These are phyloP conservation scores for Hippoglossus hippoglossus DNA, from an alignment of 2,797 vertebrate genomes.

Conservation along the genomic window DNA sequence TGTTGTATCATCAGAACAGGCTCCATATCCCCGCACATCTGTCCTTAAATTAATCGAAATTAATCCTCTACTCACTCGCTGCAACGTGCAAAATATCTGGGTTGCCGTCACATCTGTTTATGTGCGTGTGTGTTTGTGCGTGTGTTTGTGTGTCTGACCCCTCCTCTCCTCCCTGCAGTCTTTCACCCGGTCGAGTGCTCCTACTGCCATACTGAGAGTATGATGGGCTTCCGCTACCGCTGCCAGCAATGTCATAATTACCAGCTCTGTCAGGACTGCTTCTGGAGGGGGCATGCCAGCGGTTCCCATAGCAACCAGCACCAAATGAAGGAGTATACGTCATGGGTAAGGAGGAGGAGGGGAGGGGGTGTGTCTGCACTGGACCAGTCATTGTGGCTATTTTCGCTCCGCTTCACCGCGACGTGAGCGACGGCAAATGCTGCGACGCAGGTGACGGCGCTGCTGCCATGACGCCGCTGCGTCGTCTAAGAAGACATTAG, in stretches of 20 bases:
- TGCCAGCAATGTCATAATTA: slow-evolving; percentile 99
- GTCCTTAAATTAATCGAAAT: slow-evolving; percentile 49
- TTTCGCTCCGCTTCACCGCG: slow-evolving; percentile 48
- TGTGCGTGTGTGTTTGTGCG: slow-evolving; percentile 33
- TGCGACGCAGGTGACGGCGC: slow-evolving; percentile 11
- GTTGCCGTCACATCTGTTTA: slow-evolving; percentile 58
- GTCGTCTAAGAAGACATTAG: slow-evolving; percentile 4
- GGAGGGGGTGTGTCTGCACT: slow-evolving; percentile 69
- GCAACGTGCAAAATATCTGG: slow-evolving; percentile 42
- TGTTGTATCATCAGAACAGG: slow-evolving; percentile 2
- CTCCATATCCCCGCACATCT: slow-evolving; percentile 25
- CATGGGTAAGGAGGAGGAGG: slow-evolving; percentile 88
- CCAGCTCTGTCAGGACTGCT: slow-evolving; percentile 99
- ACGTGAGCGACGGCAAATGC: slow-evolving; percentile 27
- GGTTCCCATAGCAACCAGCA: slow-evolving; percentile 99
- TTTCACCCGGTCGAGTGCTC: slow-evolving; percentile 99
- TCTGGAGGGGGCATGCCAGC: slow-evolving; percentile 99
- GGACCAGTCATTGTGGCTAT: slow-evolving; percentile 61
- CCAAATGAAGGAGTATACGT: slow-evolving; percentile 99
- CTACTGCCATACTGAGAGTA: slow-evolving; percentile 98
- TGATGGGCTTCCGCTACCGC: slow-evolving; percentile 99
- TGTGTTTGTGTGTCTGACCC: slow-evolving; percentile 51
- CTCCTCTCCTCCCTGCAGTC: slow-evolving; percentile 83
- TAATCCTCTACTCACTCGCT: slow-evolving; percentile 33
- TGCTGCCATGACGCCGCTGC: neutral